phyloP scores from a whole-genome alignment of 2,113 vertebrate species.

The Macrotis lagotis region DNA sequence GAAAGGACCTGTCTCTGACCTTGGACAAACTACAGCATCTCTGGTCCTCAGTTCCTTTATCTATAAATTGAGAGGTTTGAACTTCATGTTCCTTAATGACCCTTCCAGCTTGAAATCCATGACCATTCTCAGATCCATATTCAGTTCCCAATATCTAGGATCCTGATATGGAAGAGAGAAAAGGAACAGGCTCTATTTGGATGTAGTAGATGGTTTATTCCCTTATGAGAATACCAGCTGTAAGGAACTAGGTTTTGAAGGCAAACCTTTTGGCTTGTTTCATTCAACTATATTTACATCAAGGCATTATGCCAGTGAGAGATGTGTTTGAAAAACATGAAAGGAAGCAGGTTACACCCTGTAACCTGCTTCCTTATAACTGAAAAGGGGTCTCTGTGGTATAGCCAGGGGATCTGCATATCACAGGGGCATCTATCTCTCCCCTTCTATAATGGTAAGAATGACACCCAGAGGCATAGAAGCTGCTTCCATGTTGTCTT shows the following conservation, averaged over 20 bases:
- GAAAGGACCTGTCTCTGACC: neutral
- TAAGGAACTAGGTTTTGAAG: neutral
- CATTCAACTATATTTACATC: neutral
- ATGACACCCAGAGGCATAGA: neutral
- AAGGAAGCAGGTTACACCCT: neutral
- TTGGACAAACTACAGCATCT: neutral
- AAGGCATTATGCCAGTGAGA: neutral
- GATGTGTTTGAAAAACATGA: neutral
- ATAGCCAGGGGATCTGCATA: neutral
- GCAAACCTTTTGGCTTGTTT: neutral
- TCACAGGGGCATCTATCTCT: neutral
- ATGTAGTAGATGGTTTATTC: neutral
- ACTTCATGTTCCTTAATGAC: neutral
- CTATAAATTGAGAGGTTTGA: neutral
- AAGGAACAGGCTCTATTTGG: neutral
- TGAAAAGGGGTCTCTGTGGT: neutral
- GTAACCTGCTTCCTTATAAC: too few relatives aligned
- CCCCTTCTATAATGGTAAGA: neutral
- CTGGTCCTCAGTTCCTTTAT: neutral
- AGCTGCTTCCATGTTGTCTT: neutral
- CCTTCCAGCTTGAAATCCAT: neutral
- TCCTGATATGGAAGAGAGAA: neutral
- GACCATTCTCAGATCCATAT: neutral
- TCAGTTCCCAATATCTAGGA: neutral
- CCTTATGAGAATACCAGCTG: neutral